Conservation (phyloP, 2,113 vertebrate species). For the Amazona guildingii region DNA sequence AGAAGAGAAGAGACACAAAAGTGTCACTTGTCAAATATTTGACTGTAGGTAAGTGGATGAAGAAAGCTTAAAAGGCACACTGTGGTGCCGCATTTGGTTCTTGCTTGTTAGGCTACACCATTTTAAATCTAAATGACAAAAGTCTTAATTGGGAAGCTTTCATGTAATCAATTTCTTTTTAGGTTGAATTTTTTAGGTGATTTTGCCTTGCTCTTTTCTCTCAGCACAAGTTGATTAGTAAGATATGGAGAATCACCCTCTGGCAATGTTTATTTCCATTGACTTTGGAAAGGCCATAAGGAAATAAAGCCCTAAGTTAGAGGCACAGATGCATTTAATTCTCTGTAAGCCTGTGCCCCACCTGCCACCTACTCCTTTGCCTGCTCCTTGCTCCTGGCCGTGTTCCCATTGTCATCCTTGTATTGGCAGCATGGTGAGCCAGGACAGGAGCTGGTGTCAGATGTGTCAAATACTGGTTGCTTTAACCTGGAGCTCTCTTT, state of each 20-base stretch:
- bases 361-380: background rate
- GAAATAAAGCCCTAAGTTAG: background rate
- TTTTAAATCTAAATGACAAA: background rate
- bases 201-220: background rate
- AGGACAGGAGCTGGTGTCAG: background rate
- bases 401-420: background rate
- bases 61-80: background rate
- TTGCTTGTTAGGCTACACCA: background rate
- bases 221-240: background rate
- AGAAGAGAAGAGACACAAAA: background rate
- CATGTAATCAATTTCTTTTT: background rate
- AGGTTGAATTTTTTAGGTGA: background rate
- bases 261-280: background rate
- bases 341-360: background rate
- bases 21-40: background rate
- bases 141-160: background rate
- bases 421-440: background rate
- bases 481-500: background rate
- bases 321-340: background rate
- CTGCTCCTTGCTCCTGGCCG: background rate
- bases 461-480: background rate
- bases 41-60: background rate
- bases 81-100: background rate
- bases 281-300: background rate
- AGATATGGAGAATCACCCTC: background rate